phyloP scores from a whole-genome alignment of 2,888 invertebrate species.

The Dexiosoma caninum region DNA sequence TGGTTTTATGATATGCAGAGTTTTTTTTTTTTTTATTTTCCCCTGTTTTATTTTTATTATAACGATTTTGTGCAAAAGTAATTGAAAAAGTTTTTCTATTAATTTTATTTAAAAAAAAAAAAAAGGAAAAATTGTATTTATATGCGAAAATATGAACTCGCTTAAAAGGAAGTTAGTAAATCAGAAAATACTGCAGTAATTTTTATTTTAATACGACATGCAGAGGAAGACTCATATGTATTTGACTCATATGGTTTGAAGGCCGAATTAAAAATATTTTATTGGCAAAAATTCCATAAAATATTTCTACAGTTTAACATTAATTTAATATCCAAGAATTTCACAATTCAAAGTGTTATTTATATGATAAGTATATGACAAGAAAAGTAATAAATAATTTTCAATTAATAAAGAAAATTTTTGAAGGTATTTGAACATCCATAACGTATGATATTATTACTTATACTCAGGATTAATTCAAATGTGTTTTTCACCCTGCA shows the following conservation, averaged over 20 bases:
- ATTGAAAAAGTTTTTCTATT: conserved; percentile 67
- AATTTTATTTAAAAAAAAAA: conserved; percentile 57
- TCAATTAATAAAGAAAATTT: too few species aligned
- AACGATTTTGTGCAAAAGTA: conserved; percentile 57
- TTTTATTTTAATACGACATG: background rate
- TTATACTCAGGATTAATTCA: too few species aligned
- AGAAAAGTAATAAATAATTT: too few species aligned
- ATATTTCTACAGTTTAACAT: too few species aligned
- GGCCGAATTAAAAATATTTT: background rate
- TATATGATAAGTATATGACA: too few species aligned
- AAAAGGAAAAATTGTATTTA: background rate
- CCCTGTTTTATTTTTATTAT: conserved; percentile 51
- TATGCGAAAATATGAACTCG: background rate
- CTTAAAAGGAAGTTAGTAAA: conserved; percentile 1
- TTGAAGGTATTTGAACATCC: too few species aligned
- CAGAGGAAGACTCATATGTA: background rate
- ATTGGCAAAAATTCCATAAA: too few species aligned
- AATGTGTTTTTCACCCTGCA: too few species aligned
- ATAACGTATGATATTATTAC: too few species aligned
- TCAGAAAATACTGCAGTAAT: background rate
- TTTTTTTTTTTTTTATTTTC: conserved; percentile 39
- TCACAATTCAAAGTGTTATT: too few species aligned
- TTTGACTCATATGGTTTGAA: background rate
- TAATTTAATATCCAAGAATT: too few species aligned
- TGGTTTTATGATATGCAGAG: conserved; percentile 56